A percentile compares a stretch with the other conserved stretches of the same genome.
Evolutionary conservation across 2,113 vertebrate species (phyloP).

Genomic region (Lichenostomus cassidix): DNA sequence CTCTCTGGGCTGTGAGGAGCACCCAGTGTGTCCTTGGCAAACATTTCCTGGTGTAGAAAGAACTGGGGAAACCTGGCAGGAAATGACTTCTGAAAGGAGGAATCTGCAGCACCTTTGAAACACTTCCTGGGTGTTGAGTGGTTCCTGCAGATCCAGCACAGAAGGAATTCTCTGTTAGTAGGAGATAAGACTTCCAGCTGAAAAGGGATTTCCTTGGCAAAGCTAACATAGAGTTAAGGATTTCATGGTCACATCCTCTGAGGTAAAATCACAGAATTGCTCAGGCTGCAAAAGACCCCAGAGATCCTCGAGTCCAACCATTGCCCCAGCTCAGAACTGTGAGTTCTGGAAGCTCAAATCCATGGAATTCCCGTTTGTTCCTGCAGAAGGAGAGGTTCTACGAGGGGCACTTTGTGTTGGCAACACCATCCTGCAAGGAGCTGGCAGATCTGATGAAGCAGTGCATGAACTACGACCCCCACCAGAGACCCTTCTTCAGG

Average conservation of each 20-base stretch:
- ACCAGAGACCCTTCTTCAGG: conserved; percentile 94
- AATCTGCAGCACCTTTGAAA: neutral
- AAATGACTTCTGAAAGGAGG: neutral
- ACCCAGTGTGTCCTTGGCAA: neutral
- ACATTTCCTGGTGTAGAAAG: neutral
- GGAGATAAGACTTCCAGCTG: neutral
- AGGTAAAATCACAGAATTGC: neutral
- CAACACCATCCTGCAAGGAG: conserved; percentile 88
- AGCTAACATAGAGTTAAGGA: neutral
- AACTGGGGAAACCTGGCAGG: neutral
- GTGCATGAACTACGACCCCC: conserved; percentile 97
- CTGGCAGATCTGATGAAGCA: conserved; percentile 94
- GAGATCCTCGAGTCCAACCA: neutral
- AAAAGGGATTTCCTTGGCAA: neutral
- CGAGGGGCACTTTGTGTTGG: conserved; percentile 83
- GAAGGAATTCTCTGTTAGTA: neutral
- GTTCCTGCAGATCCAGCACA: neutral
- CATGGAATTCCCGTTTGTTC: neutral
- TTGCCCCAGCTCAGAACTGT: neutral
- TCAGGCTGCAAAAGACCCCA: neutral
- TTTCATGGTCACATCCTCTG: neutral
- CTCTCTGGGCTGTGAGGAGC: neutral
- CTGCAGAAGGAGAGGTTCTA: conserved; percentile 95
- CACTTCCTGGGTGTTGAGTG: neutral
- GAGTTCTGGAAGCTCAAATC: neutral